A percentile compares a stretch with the other conserved stretches of the same genome.
These are phyloP conservation scores for Malthinus seriepunctatus DNA, from an alignment of 2,888 invertebrate genomes.

Conservation along the genomic window DNA sequence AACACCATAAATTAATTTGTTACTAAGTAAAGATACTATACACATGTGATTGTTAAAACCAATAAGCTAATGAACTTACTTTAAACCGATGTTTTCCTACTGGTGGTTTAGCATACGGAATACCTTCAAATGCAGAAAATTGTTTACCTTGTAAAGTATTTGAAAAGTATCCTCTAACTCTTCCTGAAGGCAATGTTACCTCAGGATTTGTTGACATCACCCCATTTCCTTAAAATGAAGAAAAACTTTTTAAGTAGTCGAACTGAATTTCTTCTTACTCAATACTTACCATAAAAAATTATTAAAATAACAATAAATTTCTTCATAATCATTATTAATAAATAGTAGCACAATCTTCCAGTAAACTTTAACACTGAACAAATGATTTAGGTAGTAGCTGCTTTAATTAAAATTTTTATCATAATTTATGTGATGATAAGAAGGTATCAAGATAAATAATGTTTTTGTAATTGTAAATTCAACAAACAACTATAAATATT, in stretches of 20 bases:
- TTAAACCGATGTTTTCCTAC: constrained; percentile 65
- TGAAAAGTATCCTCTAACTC: constrained; percentile 33
- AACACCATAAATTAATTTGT: too few species aligned
- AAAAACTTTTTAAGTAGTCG: background rate
- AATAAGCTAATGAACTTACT: constrained; percentile 34
- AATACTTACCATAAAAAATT: background rate
- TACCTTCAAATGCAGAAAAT: constrained; percentile 65
- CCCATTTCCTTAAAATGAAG: constrained; percentile 5
- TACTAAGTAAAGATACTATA: too few species aligned
- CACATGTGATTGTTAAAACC: background rate
- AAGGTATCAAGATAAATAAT: too few species aligned
- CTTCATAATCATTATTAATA: too few species aligned
- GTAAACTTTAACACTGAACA: too few species aligned
- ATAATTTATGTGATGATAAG: too few species aligned
- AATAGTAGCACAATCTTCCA: too few species aligned
- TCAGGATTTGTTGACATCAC: constrained; percentile 8
- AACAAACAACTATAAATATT: too few species aligned
- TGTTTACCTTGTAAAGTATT: constrained; percentile 37
- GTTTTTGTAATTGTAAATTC: too few species aligned
- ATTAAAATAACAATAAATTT: background rate
- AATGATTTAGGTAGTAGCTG: too few species aligned
- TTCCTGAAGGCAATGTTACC: constrained; percentile 31
- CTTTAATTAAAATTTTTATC: too few species aligned
- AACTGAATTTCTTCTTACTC: too few species aligned
- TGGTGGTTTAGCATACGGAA: constrained; percentile 70